Evolutionary conservation across 2,888 invertebrate species (phyloP).

Genomic region (Harpalus rufipes): DNA sequence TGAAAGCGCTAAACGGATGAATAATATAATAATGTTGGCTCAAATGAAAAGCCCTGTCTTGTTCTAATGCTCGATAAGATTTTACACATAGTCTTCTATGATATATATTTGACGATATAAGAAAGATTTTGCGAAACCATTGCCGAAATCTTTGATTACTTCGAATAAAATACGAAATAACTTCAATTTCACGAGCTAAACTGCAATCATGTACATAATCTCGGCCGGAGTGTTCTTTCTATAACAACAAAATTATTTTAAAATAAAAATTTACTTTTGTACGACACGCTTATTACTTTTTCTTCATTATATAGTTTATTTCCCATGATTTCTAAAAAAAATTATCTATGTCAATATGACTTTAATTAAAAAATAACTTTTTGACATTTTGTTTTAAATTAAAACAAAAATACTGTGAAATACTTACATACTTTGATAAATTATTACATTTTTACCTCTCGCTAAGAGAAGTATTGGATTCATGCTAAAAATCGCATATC

Average conservation of each 20-base stretch:
- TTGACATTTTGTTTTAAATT: too few relatives aligned
- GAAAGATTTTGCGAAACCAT: conserved; percentile 35
- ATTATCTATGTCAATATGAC: too few relatives aligned
- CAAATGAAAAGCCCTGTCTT: conserved; percentile 49
- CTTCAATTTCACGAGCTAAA: conserved; percentile 38
- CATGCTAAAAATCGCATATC: too few relatives aligned
- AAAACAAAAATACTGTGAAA: too few relatives aligned
- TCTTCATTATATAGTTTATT: too few relatives aligned
- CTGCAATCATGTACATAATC: conserved; percentile 45
- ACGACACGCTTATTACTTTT: not conserved
- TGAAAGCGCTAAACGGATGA: conserved; percentile 57
- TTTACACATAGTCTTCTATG: conserved; percentile 50
- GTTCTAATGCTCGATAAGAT: conserved; percentile 40
- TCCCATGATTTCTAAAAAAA: too few relatives aligned
- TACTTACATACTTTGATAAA: too few relatives aligned
- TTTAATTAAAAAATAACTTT: too few relatives aligned
- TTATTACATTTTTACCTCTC: too few relatives aligned
- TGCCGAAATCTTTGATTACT: not conserved
- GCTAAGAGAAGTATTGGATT: too few relatives aligned
- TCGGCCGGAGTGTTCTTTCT: not conserved
- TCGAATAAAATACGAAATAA: conserved; percentile 43
- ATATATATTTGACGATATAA: conserved; percentile 42
- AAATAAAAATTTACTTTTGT: not conserved
- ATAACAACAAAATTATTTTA: not conserved
- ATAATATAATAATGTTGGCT: conserved; percentile 53